These are phyloP conservation scores for Platycheirus rosarum DNA, from an alignment of 2,888 invertebrate species.

Conservation along the genomic window DNA sequence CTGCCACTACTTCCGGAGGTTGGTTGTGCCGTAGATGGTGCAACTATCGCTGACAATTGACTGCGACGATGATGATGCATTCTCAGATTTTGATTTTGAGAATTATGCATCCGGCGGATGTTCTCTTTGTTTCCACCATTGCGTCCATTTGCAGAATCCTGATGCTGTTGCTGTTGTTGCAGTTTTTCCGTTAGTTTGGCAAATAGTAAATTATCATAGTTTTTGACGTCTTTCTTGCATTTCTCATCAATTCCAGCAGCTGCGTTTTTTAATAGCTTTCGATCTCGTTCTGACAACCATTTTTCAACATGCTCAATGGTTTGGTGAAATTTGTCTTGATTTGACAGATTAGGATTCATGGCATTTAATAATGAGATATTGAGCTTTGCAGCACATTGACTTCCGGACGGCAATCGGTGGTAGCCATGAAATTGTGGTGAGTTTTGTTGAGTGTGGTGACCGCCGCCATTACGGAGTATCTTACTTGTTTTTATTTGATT, in stretches of 20 bases:
- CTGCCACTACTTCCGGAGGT: slow-evolving; percentile 53
- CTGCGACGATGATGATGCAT: slow-evolving; percentile 74
- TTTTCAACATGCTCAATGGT: slow-evolving; percentile 83
- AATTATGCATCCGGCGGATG: slow-evolving; percentile 76
- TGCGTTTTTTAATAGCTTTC: slow-evolving; percentile 63
- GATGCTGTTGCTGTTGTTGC: slow-evolving; percentile 77
- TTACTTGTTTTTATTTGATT: slow-evolving; percentile 76
- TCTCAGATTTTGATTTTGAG: slow-evolving; percentile 71
- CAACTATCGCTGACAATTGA: slow-evolving; percentile 56
- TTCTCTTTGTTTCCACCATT: slow-evolving; percentile 73
- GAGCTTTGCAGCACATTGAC: slow-evolving; percentile 76
- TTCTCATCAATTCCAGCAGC: slow-evolving; percentile 75
- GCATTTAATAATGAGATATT: slow-evolving; percentile 78
- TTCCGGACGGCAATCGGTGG: slow-evolving; percentile 76
- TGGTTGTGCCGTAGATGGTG: slow-evolving; percentile 63
- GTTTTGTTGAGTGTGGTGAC: slow-evolving; percentile 75
- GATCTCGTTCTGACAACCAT: slow-evolving; percentile 82
- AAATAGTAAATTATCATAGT: slow-evolving; percentile 81
- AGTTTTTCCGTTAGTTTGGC: slow-evolving; percentile 81
- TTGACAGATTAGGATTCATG: slow-evolving; percentile 76
- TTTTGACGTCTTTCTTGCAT: slow-evolving; percentile 79
- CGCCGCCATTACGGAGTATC: slow-evolving; percentile 51
- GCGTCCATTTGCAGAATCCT: slow-evolving; percentile 60
- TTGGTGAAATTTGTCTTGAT: slow-evolving; percentile 77
- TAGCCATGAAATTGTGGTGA: slow-evolving; percentile 79